These are phyloP conservation scores for Abramis brama DNA, from an alignment of 2,113 vertebrate species.

Conservation along the genomic window DNA sequence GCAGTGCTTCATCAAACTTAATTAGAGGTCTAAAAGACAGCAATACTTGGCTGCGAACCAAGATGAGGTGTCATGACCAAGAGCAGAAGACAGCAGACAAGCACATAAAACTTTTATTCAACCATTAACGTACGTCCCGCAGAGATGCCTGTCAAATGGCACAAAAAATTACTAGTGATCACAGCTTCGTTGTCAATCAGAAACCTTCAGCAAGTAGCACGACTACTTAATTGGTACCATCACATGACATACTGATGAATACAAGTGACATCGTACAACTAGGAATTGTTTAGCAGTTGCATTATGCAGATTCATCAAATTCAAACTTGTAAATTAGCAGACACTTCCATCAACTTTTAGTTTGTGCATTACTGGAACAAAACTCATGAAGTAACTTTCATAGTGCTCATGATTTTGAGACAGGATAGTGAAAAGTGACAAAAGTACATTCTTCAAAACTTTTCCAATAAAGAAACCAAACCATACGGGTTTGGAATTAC, in stretches of 20 bases:
- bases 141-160: conserved; percentile 19
- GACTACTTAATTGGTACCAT: conserved; percentile 9
- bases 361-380: not conserved
- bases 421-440: not conserved
- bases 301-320: not conserved
- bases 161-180: conserved; percentile 13
- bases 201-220: not conserved
- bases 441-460: not conserved
- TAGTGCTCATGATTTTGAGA: not conserved
- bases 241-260: conserved; percentile 9
- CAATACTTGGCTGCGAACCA: conserved; percentile 34
- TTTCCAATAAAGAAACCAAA: not conserved
- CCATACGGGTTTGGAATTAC: not conserved
- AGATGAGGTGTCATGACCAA: conserved; percentile 32
- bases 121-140: not conserved
- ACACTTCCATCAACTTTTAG: not conserved
- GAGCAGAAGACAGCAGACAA: conserved; percentile 24
- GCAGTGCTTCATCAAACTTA: conserved; percentile 27
- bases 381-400: not conserved
- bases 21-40: conserved; percentile 43
- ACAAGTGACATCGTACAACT: not conserved
- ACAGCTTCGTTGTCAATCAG: conserved; percentile 10
- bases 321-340: conserved; percentile 1
- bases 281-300: conserved; percentile 1
- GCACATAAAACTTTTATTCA: conserved; percentile 34